Evolutionary conservation across 2,113 vertebrate species (phyloP).

Genomic region (Tretioscincus oriximinensis): DNA sequence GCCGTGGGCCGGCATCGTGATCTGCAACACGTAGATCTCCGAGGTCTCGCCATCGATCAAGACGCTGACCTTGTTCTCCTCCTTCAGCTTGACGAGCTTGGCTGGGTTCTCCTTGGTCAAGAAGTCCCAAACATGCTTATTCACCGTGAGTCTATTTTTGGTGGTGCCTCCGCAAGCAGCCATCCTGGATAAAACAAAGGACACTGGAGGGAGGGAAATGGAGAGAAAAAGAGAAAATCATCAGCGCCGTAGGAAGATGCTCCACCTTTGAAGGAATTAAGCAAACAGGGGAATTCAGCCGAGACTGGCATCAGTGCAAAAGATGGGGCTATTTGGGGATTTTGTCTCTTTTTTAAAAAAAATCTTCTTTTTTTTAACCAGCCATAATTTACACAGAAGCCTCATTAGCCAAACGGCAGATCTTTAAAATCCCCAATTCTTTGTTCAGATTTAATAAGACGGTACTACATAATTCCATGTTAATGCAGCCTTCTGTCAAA

Average conservation of each 20-base stretch:
- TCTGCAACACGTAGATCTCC: constrained; percentile 91
- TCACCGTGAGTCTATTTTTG: constrained; percentile 90
- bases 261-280: constrained; percentile 40
- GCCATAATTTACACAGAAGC: neutral
- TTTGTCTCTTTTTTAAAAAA: neutral
- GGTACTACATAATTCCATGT: neutral
- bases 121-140: constrained; percentile 92
- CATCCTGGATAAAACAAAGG: constrained; percentile 77
- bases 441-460: neutral
- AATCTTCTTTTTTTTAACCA: neutral
- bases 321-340: neutral
- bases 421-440: neutral
- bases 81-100: constrained; percentile 88
- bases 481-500: neutral
- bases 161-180: constrained; percentile 80
- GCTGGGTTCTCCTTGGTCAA: constrained; percentile 85
- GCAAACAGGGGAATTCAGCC: constrained; percentile 47
- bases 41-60: constrained; percentile 91
- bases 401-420: neutral
- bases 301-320: neutral
- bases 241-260: constrained; percentile 1
- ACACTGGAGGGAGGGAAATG: constrained; percentile 60
- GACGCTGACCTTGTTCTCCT: constrained; percentile 86
- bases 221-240: neutral
- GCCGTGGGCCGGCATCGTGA: constrained; percentile 67